A percentile compares a stretch with the other conserved stretches of the same genome.
Conservation (phyloP, 1,140 invertebrate species). For the Bicyclus anynana region DNA sequence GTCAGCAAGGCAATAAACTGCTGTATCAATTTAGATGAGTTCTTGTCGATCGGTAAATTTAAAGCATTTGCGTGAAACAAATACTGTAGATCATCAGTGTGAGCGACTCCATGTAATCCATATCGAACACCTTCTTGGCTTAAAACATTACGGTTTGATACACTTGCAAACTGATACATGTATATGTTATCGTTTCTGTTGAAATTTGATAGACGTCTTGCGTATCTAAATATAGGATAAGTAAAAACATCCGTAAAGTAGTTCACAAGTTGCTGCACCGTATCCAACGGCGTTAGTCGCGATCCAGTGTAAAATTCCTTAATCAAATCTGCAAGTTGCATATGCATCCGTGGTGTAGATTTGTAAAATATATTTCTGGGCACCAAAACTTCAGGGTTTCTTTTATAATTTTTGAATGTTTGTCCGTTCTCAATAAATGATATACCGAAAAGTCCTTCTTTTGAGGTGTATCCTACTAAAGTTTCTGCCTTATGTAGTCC, state of each 20-base stretch:
- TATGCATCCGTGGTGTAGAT: conserved; percentile 26
- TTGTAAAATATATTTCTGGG: conserved; percentile 37
- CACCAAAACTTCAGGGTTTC: conserved; percentile 39
- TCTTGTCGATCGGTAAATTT: conserved; percentile 34
- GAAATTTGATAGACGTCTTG: background rate
- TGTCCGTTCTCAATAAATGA: conserved; percentile 17
- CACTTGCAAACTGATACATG: conserved; percentile 38
- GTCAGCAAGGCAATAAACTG: conserved; percentile 70
- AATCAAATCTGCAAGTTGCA: conserved; percentile 53
- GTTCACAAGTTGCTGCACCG: conserved; percentile 43
- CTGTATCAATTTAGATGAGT: conserved; percentile 51
- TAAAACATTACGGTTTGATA: conserved; percentile 42
- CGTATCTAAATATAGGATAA: background rate
- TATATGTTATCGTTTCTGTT: conserved; percentile 24
- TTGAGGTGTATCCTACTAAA: conserved; percentile 78
- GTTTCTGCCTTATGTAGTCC: conserved; percentile 74
- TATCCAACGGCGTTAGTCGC: conserved; percentile 35
- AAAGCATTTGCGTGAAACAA: conserved; percentile 42
- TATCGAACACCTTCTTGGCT: conserved; percentile 25
- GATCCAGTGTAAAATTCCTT: conserved; percentile 70
- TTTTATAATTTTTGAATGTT: conserved; percentile 35
- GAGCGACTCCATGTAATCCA: conserved; percentile 34
- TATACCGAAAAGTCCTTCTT: conserved; percentile 64
- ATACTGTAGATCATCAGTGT: conserved; percentile 56
- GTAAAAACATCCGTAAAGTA: conserved; percentile 40